A percentile compares a stretch with the other conserved stretches of the same genome.
Evolutionary conservation across 2,797 vertebrate genomes (phyloP).

Genomic region (Myotis daubentonii): DNA sequence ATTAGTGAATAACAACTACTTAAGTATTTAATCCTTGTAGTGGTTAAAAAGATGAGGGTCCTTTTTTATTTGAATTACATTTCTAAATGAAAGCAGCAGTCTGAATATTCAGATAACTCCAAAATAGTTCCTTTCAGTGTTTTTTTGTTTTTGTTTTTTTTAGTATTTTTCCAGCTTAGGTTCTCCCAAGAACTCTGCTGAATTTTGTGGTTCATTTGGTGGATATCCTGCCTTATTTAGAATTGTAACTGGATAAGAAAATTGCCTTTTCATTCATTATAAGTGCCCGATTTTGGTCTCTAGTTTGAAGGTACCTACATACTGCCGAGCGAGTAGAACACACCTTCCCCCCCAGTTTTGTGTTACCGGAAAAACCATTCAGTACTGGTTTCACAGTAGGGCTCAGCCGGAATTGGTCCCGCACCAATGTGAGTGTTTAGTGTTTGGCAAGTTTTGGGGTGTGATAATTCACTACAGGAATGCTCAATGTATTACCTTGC

Average conservation of each 20-base stretch:
- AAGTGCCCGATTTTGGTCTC: slow-evolving; percentile 72
- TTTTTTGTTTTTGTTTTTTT: slow-evolving; percentile 5
- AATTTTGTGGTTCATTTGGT: slow-evolving; percentile 72
- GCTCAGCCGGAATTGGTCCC: slow-evolving; percentile 53
- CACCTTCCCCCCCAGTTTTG: neutral
- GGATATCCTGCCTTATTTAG: slow-evolving; percentile 76
- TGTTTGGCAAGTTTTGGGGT: slow-evolving; percentile 68
- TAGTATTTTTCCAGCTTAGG: slow-evolving; percentile 62
- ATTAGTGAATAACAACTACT: slow-evolving; percentile 61
- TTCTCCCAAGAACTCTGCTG: slow-evolving; percentile 55
- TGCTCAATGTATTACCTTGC: slow-evolving; percentile 76
- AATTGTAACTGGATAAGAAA: slow-evolving; percentile 65
- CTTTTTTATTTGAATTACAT: slow-evolving; percentile 73
- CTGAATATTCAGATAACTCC: slow-evolving; percentile 66
- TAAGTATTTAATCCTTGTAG: slow-evolving; percentile 65
- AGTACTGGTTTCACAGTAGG: slow-evolving; percentile 60
- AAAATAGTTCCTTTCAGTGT: neutral
- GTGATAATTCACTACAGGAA: slow-evolving; percentile 67
- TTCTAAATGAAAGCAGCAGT: slow-evolving; percentile 71
- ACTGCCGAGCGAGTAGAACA: slow-evolving; percentile 54
- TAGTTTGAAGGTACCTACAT: slow-evolving; percentile 63
- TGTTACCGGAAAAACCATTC: slow-evolving; percentile 54
- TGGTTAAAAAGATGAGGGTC: slow-evolving; percentile 54
- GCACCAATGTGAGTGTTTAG: slow-evolving; percentile 55
- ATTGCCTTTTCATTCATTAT: slow-evolving; percentile 71